phyloP scores from a whole-genome alignment of 2,797 vertebrate genomes.

The Melanotaenia maccullochi region DNA sequence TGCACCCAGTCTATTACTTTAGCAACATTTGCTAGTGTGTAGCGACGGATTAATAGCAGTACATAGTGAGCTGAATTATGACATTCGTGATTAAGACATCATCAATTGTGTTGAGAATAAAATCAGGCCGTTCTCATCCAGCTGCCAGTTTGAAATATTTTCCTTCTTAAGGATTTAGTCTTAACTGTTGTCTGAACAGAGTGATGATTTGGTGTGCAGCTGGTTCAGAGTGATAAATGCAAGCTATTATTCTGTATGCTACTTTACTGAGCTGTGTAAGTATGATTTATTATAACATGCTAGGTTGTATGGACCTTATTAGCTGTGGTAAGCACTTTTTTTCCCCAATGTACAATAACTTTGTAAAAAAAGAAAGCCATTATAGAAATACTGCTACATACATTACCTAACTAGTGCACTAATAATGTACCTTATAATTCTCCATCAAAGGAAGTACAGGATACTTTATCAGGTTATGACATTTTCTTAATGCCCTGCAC shows the following conservation, averaged over 20 bases:
- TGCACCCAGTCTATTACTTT: constrained; percentile 29
- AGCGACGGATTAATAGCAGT: constrained; percentile 19
- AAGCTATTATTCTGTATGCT: constrained; percentile 28
- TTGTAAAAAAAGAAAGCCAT: constrained; percentile 23
- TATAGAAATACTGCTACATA: constrained; percentile 12
- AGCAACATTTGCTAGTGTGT: constrained; percentile 24
- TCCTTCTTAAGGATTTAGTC: neutral
- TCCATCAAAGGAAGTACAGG: neutral
- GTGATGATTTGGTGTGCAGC: neutral
- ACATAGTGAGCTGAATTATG: neutral
- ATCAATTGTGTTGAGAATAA: constrained; percentile 12
- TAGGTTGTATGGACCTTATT: constrained; percentile 37
- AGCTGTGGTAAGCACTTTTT: constrained; percentile 30
- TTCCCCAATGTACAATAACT: constrained; percentile 36
- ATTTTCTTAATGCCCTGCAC: neutral
- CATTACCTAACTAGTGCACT: constrained; percentile 22
- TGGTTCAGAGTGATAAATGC: constrained; percentile 16
- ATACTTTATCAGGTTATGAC: neutral
- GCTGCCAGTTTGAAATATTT: constrained; percentile 1
- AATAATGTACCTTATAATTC: constrained; percentile 35
- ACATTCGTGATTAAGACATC: constrained; percentile 9
- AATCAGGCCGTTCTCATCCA: neutral
- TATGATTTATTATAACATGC: constrained; percentile 43
- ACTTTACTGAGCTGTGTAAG: constrained; percentile 29
- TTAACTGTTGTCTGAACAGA: neutral